Conservation (phyloP, 2,113 vertebrate species). For the Coreoperca whiteheadi region DNA sequence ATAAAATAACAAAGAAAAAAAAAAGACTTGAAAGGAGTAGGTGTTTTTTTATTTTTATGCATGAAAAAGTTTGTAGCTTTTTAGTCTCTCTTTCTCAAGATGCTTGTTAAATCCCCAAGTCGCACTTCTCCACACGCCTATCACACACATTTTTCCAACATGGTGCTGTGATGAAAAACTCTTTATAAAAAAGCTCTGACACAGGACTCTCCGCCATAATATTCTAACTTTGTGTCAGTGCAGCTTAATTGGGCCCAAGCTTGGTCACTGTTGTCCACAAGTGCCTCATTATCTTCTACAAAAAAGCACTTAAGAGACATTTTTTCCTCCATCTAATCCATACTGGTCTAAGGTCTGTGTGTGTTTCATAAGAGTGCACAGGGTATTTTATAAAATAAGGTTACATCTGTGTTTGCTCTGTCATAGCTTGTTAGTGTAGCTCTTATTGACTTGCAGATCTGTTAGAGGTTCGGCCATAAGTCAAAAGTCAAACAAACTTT, state of each 20-base stretch:
- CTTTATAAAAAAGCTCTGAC: neutral
- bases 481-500: slow-evolving; percentile 29
- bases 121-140: neutral
- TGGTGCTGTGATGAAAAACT: slow-evolving; percentile 34
- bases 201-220: slow-evolving; percentile 30
- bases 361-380: slow-evolving; percentile 8
- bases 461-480: slow-evolving; percentile 2
- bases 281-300: slow-evolving; percentile 69
- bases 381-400: slow-evolving; percentile 18
- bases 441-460: slow-evolving; percentile 50
- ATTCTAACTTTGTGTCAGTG: slow-evolving; percentile 52
- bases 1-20: no score
- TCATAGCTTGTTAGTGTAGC: slow-evolving; percentile 46
- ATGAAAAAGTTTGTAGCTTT: slow-evolving; percentile 4
- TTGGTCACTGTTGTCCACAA: slow-evolving; percentile 45
- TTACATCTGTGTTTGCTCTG: slow-evolving; percentile 31
- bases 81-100: neutral
- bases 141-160: slow-evolving; percentile 24
- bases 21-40: neutral
- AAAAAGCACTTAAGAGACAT: slow-evolving; percentile 56
- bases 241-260: slow-evolving; percentile 64
- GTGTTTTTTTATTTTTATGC: neutral
- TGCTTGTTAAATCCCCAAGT: slow-evolving; percentile 33
- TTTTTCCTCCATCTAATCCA: slow-evolving; percentile 46
- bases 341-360: neutral